Evolutionary conservation across 2,113 vertebrate genomes (phyloP).

Genomic region (Nyctereutes procyonoides): DNA sequence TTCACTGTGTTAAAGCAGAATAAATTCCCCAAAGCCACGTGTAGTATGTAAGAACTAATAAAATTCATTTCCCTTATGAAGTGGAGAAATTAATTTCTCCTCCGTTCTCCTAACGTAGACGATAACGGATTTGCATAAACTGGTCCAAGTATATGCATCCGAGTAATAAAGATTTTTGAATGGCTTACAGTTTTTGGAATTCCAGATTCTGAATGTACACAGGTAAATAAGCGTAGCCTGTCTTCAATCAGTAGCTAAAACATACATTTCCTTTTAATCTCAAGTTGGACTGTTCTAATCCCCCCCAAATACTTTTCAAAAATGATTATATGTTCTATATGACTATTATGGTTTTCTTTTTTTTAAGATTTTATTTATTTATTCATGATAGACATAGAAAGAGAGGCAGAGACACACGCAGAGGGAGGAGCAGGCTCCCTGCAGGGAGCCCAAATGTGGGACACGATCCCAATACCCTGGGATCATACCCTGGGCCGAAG

Average conservation of each 20-base stretch:
- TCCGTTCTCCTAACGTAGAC: neutral
- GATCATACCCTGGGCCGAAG: no score
- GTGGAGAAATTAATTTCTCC: neutral
- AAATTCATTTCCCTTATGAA: neutral
- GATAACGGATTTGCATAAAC: neutral
- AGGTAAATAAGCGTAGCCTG: neutral
- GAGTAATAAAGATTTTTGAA: neutral
- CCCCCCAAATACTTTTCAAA: neutral
- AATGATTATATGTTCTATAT: neutral
- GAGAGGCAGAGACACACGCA: no score
- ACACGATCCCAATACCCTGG: no score
- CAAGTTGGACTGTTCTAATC: neutral
- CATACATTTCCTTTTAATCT: neutral
- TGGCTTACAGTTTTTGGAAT: neutral
- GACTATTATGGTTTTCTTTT: neutral
- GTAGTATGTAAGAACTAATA: neutral
- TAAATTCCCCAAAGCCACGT: neutral
- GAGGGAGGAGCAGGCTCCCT: no score
- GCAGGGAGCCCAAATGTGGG: no score
- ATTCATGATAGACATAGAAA: no score
- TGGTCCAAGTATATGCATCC: neutral
- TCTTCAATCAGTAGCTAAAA: neutral
- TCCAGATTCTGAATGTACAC: neutral
- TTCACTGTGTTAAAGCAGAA: neutral
- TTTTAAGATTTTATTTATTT: no score